These are phyloP conservation scores for Stratiomys singularior DNA, from an alignment of 2,888 invertebrate genomes.

Conservation along the genomic window DNA sequence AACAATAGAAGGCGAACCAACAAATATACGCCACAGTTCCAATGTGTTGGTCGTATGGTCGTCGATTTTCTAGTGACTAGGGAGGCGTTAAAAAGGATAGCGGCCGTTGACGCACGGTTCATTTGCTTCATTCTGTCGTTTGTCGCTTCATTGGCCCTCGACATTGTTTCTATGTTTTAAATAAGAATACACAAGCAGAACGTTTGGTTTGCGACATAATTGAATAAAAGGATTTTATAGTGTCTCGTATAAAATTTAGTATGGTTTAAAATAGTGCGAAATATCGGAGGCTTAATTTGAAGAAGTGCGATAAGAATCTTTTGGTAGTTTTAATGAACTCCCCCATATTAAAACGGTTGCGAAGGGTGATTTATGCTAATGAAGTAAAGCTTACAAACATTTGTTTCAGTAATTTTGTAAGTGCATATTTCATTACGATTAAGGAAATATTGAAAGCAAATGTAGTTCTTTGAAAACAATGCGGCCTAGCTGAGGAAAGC, in stretches of 20 bases:
- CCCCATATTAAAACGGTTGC: not conserved
- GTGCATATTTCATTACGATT: too few species aligned
- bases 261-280: constrained; percentile 13
- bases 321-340: constrained; percentile 18
- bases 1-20: constrained; percentile 5
- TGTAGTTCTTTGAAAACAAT: not conserved
- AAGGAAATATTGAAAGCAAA: not conserved
- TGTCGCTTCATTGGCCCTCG: not conserved
- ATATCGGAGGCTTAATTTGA: not conserved
- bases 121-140: constrained; percentile 2
- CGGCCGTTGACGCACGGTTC: constrained; percentile 16
- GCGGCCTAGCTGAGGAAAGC: too few species aligned
- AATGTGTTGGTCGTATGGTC: not conserved
- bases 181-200: constrained; percentile 11
- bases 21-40: not conserved
- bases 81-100: constrained; percentile 42
- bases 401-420: too few species aligned
- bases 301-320: constrained; percentile 29
- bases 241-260: constrained; percentile 18
- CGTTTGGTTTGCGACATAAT: constrained; percentile 29
- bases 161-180: not conserved
- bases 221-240: constrained; percentile 37
- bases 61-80: not conserved
- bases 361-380: not conserved
- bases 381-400: too few species aligned